Percentiles rank a stretch among this genome's conserved stretches.
These are phyloP conservation scores for Diglossa cyanea DNA, from an alignment of 2,797 vertebrate species.

Conservation along the genomic window DNA sequence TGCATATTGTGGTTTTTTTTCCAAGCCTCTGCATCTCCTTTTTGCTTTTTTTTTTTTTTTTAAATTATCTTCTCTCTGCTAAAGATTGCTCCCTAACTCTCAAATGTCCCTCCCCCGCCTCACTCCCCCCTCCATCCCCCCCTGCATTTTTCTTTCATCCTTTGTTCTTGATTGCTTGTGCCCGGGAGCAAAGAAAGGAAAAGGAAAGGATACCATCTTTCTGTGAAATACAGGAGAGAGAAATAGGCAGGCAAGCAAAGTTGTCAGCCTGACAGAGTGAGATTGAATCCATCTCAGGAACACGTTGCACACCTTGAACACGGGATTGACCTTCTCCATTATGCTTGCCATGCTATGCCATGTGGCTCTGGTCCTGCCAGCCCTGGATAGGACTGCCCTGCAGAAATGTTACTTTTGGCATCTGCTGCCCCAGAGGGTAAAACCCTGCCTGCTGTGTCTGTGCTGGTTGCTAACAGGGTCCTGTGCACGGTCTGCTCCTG, in stretches of 20 bases:
- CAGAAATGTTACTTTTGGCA: not conserved
- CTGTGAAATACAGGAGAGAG: slow-evolving; percentile 48
- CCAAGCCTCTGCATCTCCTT: slow-evolving; percentile 52
- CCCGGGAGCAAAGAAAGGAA: slow-evolving; percentile 60
- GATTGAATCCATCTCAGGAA: slow-evolving; percentile 43
- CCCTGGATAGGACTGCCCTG: not conserved
- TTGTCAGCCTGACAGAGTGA: slow-evolving; percentile 47
- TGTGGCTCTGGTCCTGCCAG: not conserved
- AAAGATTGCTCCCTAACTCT: slow-evolving; percentile 68
- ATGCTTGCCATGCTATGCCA: not conserved
- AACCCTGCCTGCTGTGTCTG: fast-evolving
- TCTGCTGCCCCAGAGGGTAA: not conserved
- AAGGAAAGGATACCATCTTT: slow-evolving; percentile 63
- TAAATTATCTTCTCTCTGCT: slow-evolving; percentile 46
- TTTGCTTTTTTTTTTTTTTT: not conserved
- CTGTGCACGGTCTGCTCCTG: fast-evolving
- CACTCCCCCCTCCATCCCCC: not conserved
- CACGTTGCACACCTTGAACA: not conserved
- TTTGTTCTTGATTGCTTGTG: slow-evolving; percentile 72
- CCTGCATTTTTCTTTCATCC: slow-evolving; percentile 72
- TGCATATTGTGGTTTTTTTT: slow-evolving; percentile 44
- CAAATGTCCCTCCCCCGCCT: slow-evolving; percentile 71
- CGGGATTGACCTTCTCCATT: not conserved
- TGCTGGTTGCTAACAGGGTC: not conserved
- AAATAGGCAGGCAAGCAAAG: slow-evolving; percentile 57